These are phyloP conservation scores for Bryconaethiops microstoma DNA, from an alignment of 2,797 vertebrate species.

Conservation along the genomic window DNA sequence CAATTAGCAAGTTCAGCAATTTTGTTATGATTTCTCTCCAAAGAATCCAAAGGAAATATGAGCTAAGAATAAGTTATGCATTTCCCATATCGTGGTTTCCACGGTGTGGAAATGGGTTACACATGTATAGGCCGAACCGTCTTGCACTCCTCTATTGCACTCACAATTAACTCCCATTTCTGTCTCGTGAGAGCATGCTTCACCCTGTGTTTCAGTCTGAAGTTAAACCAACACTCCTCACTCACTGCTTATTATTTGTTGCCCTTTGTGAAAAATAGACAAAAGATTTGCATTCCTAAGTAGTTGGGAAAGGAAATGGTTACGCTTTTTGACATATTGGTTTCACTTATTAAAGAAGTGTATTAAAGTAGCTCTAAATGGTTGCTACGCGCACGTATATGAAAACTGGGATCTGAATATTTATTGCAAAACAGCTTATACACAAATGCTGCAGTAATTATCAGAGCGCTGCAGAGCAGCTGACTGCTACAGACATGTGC, in stretches of 20 bases:
- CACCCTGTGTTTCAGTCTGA: slow-evolving; percentile 47
- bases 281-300: slow-evolving; percentile 3
- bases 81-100: slow-evolving; percentile 69
- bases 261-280: slow-evolving; percentile 16
- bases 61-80: slow-evolving; percentile 64
- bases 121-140: slow-evolving; percentile 64
- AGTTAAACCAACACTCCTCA: slow-evolving; percentile 70
- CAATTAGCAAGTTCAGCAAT: slow-evolving; percentile 67
- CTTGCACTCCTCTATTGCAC: slow-evolving; percentile 52
- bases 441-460: slow-evolving; percentile 33
- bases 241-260: slow-evolving; percentile 61
- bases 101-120: slow-evolving; percentile 70
- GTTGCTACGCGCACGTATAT: not conserved
- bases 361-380: not conserved
- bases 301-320: not conserved
- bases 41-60: slow-evolving; percentile 68
- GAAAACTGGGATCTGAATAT: slow-evolving; percentile 8
- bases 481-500: slow-evolving; percentile 70
- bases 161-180: slow-evolving; percentile 62
- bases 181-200: slow-evolving; percentile 61
- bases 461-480: slow-evolving; percentile 33
- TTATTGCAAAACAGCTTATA: slow-evolving; percentile 26
- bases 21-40: slow-evolving; percentile 70
- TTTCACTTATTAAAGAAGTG: not conserved
- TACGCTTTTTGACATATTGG: not conserved